A percentile compares a stretch with the other conserved stretches of the same genome.
These are phyloP conservation scores for Drosophila tsacasi DNA, from an alignment of 1,140 invertebrate species.

Conservation along the genomic window DNA sequence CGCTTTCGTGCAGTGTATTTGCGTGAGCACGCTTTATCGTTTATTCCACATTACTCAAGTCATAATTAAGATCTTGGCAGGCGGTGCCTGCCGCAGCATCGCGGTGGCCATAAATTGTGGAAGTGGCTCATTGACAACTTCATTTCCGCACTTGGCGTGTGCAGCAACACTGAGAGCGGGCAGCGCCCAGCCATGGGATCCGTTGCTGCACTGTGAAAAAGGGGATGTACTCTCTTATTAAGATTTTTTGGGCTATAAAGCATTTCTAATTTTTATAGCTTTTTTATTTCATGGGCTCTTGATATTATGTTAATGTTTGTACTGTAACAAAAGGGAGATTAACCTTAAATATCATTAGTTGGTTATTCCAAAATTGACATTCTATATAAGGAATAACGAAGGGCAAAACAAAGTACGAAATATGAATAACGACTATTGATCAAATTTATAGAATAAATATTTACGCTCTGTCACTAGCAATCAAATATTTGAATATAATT, in stretches of 20 bases:
- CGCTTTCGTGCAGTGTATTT: slow-evolving; percentile 72
- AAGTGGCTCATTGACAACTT: slow-evolving; percentile 83
- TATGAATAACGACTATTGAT: too few species aligned
- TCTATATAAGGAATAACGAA: too few species aligned
- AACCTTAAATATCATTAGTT: neutral
- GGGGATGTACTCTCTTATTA: neutral
- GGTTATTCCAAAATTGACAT: too few species aligned
- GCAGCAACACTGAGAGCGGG: slow-evolving; percentile 46
- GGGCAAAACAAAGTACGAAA: too few species aligned
- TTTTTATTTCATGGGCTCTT: too few species aligned
- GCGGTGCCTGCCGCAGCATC: slow-evolving; percentile 63
- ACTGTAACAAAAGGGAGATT: neutral
- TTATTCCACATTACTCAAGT: slow-evolving; percentile 82
- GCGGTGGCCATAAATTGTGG: slow-evolving; percentile 80
- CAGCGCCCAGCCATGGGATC: slow-evolving; percentile 21
- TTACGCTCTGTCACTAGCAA: too few species aligned
- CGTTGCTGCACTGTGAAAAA: slow-evolving; percentile 5
- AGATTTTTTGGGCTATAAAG: too few species aligned
- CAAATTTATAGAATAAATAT: too few species aligned
- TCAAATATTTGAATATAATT: too few species aligned
- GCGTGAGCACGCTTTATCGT: slow-evolving; percentile 81
- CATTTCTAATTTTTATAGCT: too few species aligned
- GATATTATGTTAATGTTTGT: too few species aligned
- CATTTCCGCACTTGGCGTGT: slow-evolving; percentile 78
- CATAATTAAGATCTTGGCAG: slow-evolving; percentile 83